Percentiles rank a stretch among this genome's conserved stretches.
These are phyloP conservation scores for Oreamnos americanus DNA, from an alignment of 2,113 vertebrate genomes.

Conservation along the genomic window DNA sequence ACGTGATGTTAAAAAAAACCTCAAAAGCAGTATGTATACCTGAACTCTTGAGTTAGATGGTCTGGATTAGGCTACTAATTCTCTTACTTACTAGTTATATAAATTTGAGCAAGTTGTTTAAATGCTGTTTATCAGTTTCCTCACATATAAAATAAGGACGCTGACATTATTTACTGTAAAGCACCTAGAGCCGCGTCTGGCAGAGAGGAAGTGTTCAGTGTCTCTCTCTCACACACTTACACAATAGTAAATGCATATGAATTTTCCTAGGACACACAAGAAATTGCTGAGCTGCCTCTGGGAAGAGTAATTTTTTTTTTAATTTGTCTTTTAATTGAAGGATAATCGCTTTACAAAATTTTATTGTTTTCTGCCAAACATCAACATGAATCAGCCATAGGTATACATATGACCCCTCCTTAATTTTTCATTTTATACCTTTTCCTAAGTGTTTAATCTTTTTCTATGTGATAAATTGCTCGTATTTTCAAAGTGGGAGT, in stretches of 20 bases:
- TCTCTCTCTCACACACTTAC: not conserved
- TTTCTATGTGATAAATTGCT: not conserved
- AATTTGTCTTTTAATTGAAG: not conserved
- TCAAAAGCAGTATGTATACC: not conserved
- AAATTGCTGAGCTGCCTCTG: not conserved
- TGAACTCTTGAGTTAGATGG: not conserved
- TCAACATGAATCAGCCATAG: not conserved
- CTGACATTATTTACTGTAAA: not conserved
- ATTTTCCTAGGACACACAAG: not conserved
- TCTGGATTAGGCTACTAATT: not conserved
- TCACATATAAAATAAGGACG: not conserved
- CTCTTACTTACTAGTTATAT: not conserved
- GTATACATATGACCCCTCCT: not conserved
- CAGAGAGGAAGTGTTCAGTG: not conserved
- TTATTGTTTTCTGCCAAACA: not conserved
- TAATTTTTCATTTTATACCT: slow-evolving; percentile 15
- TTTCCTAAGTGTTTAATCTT: not conserved
- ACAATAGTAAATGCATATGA: not conserved
- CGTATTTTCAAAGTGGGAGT: not conserved
- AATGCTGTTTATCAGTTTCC: not conserved
- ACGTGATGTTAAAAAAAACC: not conserved
- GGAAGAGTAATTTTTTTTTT: not conserved
- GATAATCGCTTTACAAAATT: not conserved
- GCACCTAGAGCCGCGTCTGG: not conserved
- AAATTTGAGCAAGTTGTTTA: not conserved